phyloP scores from a whole-genome alignment of 2,888 invertebrate genomes.

The Chironomus tentans region DNA sequence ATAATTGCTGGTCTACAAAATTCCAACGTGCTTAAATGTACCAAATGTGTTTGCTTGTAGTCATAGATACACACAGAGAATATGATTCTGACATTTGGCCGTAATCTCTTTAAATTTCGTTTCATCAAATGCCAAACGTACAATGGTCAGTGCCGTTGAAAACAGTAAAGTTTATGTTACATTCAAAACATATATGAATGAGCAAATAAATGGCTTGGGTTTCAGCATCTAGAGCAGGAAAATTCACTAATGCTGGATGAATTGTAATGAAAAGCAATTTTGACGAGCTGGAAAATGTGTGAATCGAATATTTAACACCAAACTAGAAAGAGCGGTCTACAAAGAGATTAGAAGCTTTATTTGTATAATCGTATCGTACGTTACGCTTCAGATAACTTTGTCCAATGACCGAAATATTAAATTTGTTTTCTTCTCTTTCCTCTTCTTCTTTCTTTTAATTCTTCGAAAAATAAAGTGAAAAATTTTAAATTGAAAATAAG shows the following conservation, averaged over 20 bases:
- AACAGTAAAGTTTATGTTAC: background rate
- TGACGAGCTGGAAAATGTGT: conserved; percentile 3
- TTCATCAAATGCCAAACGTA: background rate
- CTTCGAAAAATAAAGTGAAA: background rate
- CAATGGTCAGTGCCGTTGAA: background rate
- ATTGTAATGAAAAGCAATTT: background rate
- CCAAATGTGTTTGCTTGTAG: too few relatives aligned
- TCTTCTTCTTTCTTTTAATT: background rate
- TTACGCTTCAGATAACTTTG: background rate
- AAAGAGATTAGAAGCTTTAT: conserved; percentile 10
- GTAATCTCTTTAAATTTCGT: background rate
- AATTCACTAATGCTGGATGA: background rate
- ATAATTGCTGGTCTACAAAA: background rate
- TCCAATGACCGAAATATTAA: background rate
- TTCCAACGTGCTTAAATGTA: background rate
- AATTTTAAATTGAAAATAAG: too few relatives aligned
- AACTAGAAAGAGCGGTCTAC: background rate
- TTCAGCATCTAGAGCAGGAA: background rate
- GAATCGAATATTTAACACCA: conserved; percentile 5
- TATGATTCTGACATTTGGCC: conserved; percentile 10
- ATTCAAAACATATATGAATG: background rate
- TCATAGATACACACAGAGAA: background rate
- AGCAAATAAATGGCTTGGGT: background rate
- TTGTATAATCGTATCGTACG: background rate
- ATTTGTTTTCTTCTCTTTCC: background rate